Base-by-base conservation (phyloP, 1,140 invertebrate species). In the Macrosteles quadrilineatus region DNA sequence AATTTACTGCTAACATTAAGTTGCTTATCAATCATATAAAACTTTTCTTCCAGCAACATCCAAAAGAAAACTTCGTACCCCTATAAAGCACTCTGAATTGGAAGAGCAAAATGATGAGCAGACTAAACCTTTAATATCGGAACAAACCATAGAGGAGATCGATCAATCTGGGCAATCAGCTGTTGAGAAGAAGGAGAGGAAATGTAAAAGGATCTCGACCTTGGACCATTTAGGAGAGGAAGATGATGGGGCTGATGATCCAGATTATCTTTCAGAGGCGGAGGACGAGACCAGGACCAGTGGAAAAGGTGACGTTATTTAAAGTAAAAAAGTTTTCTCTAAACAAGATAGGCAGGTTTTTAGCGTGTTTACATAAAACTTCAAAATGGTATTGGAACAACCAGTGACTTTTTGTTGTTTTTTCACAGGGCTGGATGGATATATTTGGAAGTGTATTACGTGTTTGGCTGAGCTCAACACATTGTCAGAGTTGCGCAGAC, bases 371-470 rank as follows among this genome's bases (percentile, higher is more conserved):
- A n/a, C n/a, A n/a, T n/a, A n/a, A n/a, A n/a, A n/a, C n/a, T n/a
- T n/a, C n/a, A n/a, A n/a, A n/a, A n/a, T n/a, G n/a, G n/a, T n/a
- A n/a, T n/a, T n/a, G n/a, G n/a, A n/a, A n/a, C n/a, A n/a, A n/a
- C n/a, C n/a, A n/a, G n/a, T n/a, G n/a, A n/a, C n/a, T n/a, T n/a
- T n/a, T n/a, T n/a, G n/a, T n/a, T n/a, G n/a, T n/a, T 43, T 73
- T 57, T 71, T 76, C 29, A 76, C 80, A 55, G 76, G 77, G 57
- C 80, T 84, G 71, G 78, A 83, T n/a, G 77, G 80, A 30, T 85
- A 86, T 79, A 81, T 82, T 0, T 87, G 85, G 85, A 77, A 83
- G 66, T 87, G 86, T 72, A 83, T 81, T 14, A 83, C 85, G 67
- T 87, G 86, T 75, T 78, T 83, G 71, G 80, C 81, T 30, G 82